A percentile compares a stretch with the other conserved stretches of the same genome.
Conservation (phyloP, 2,113 vertebrate genomes). For the Periophthalmodon schlosseri region DNA sequence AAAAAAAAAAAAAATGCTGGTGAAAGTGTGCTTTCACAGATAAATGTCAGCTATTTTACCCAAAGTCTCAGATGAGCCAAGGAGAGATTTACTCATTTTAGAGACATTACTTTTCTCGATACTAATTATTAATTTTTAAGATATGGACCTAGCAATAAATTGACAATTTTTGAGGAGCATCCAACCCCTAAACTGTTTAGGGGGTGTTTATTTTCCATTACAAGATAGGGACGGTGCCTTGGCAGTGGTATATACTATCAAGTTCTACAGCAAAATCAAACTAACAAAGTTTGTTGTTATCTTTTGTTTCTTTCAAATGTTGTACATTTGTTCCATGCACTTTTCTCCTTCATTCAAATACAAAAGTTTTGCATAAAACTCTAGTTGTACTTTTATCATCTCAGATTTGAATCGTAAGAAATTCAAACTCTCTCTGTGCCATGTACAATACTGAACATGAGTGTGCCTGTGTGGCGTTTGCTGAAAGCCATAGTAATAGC, state of each 20-base stretch:
- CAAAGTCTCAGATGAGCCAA: background rate
- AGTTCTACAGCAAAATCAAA: background rate
- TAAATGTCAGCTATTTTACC: background rate
- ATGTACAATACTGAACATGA: background rate
- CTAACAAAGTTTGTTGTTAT: background rate
- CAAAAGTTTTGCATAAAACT: no score
- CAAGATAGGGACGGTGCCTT: background rate
- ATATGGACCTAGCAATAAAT: background rate
- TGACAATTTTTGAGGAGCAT: background rate
- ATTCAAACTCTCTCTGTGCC: background rate
- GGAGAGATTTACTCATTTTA: no score
- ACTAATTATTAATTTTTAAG: background rate
- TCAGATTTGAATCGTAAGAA: background rate
- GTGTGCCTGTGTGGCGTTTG: conserved; percentile 29
- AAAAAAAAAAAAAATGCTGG: background rate
- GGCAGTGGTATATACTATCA: background rate
- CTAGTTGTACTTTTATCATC: no score
- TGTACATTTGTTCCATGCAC: background rate
- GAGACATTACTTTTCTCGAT: background rate
- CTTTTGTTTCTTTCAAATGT: no score
- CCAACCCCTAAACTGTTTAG: background rate
- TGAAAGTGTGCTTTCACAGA: background rate
- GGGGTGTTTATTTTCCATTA: background rate
- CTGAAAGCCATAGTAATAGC: conserved; percentile 41
- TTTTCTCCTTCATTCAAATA: no score